Evolutionary conservation across 2,113 vertebrate species (phyloP).

Genomic region (Platichthys stellatus): DNA sequence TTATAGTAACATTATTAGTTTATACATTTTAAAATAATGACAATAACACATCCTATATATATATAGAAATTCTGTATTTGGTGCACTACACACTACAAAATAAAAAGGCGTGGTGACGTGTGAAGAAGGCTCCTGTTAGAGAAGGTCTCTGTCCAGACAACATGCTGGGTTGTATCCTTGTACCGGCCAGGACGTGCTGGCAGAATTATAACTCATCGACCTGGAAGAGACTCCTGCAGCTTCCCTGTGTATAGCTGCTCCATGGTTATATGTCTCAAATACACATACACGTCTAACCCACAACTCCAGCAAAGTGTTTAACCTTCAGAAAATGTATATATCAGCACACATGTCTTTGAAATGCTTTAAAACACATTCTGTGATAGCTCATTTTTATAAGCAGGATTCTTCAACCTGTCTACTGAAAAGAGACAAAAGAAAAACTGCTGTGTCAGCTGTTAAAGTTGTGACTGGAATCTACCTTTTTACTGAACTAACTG

Average conservation of each 20-base stretch:
- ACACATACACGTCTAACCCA: background rate
- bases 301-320: background rate
- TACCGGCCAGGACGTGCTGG: slow-evolving; percentile 1
- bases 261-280: background rate
- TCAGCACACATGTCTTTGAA: background rate
- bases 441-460: background rate
- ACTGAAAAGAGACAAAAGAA: background rate
- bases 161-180: slow-evolving; percentile 12
- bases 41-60: too few species aligned
- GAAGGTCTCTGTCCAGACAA: background rate
- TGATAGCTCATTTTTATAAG: too few species aligned
- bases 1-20: too few species aligned
- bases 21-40: too few species aligned
- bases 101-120: slow-evolving; percentile 16
- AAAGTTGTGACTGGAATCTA: background rate
- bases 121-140: slow-evolving; percentile 15
- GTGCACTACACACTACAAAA: background rate
- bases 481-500: background rate
- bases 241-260: background rate
- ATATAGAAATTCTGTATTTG: slow-evolving; percentile 9
- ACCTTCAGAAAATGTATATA: background rate
- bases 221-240: slow-evolving; percentile 9
- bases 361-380: background rate
- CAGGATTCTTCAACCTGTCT: background rate
- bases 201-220: slow-evolving; percentile 35